Percentiles rank a stretch among this genome's conserved stretches.
phyloP scores from a whole-genome alignment of 2,797 vertebrate genomes.

The Microcaecilia unicolor region DNA sequence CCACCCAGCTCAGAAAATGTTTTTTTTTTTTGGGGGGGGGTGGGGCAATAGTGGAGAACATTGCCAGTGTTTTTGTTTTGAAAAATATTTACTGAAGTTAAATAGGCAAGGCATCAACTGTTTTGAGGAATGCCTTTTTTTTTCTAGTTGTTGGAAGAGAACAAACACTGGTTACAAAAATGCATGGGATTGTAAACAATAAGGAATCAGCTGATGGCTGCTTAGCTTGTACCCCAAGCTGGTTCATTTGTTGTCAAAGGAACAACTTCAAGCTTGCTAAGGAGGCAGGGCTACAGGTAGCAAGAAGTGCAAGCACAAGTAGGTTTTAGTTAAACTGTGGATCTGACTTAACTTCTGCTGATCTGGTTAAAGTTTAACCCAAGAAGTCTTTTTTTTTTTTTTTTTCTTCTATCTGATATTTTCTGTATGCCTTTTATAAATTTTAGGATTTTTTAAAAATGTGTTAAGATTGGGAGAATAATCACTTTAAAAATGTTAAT shows the following conservation, averaged over 20 bases:
- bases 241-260: constrained; percentile 60
- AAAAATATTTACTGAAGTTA: constrained; percentile 6
- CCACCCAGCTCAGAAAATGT: too few species aligned
- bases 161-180: constrained; percentile 30
- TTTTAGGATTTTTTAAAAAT: too few species aligned
- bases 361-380: too few species aligned
- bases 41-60: too few species aligned
- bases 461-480: too few species aligned
- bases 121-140: background rate
- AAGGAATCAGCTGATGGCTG: constrained; percentile 48
- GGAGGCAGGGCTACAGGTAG: constrained; percentile 40
- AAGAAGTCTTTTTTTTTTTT: too few species aligned
- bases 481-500: too few species aligned
- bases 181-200: constrained; percentile 37
- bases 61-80: too few species aligned
- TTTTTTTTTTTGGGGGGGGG: too few species aligned
- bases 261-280: constrained; percentile 49
- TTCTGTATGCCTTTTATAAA: too few species aligned
- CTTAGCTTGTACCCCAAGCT: constrained; percentile 48
- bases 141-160: constrained; percentile 7
- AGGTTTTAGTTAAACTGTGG: constrained; percentile 46
- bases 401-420: too few species aligned
- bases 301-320: constrained; percentile 56
- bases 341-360: constrained; percentile 8
- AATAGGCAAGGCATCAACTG: constrained; percentile 5